These are phyloP conservation scores for Muricea muricata DNA, from an alignment of 92 coral and sea anemone species.

Conservation along the genomic window DNA sequence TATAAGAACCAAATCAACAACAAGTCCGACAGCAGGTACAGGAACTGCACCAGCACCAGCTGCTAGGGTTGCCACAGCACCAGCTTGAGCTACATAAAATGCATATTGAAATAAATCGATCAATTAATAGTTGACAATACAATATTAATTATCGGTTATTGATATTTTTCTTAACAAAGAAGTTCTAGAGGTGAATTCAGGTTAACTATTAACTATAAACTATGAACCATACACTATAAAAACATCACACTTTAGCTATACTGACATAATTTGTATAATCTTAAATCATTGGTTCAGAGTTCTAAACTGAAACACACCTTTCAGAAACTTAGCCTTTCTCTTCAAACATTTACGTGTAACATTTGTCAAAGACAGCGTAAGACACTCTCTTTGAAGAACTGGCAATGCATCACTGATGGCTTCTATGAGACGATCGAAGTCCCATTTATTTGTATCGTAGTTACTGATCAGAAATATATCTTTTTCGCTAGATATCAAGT, in stretches of 20 bases:
- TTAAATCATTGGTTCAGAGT: no score
- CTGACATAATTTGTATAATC: no score
- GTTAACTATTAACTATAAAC: no score
- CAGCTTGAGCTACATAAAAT: neutral
- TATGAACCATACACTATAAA: no score
- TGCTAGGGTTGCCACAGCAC: constrained; percentile 3
- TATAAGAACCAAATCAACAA: neutral
- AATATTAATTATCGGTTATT: no score
- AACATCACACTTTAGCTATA: no score
- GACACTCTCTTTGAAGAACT: constrained; percentile 10
- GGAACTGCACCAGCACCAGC: constrained; percentile 25
- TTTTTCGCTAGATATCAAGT: neutral
- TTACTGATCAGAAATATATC: constrained; percentile 36
- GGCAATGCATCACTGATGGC: constrained; percentile 38
- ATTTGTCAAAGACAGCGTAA: constrained; percentile 6
- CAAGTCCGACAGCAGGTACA: neutral
- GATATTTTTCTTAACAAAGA: no score
- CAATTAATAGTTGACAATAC: no score
- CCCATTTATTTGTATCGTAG: constrained; percentile 10
- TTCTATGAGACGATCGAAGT: constrained; percentile 21
- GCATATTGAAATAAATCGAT: neutral
- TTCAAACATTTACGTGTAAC: neutral
- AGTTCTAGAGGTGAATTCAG: no score
- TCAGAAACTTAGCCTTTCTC: constrained; percentile 23
- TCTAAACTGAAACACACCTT: no score